A percentile compares a stretch with the other conserved stretches of the same genome.
Evolutionary conservation across 2,113 vertebrate species (phyloP).

Genomic region (Phylloscopus trochiloides): DNA sequence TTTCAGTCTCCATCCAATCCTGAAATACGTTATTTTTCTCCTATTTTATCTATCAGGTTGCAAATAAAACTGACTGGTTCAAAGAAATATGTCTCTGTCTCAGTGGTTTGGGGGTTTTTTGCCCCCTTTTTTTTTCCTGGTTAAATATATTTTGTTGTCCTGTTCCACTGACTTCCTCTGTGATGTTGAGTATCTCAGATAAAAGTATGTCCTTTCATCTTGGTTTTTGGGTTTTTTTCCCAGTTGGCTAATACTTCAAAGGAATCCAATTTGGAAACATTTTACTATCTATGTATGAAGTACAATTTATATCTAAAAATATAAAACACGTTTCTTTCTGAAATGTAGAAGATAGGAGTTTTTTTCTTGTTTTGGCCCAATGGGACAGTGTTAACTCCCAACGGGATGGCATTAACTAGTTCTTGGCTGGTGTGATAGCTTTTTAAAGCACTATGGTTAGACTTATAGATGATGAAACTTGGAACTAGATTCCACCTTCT

Average conservation of each 20-base stretch:
- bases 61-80: background rate
- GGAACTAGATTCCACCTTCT: background rate
- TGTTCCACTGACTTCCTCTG: background rate
- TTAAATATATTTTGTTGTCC: background rate
- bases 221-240: background rate
- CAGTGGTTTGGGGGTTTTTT: fast-evolving
- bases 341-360: background rate
- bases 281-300: background rate
- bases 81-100: background rate
- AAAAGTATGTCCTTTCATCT: background rate
- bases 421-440: background rate
- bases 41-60: background rate
- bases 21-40: background rate
- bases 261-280: background rate
- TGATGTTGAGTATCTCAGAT: background rate
- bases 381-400: background rate
- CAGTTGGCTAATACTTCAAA: background rate
- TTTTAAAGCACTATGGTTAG: background rate
- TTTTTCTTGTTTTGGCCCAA: background rate
- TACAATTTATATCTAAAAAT: background rate
- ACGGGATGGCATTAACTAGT: background rate
- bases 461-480: background rate
- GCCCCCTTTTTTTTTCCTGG: background rate
- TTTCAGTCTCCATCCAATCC: background rate
- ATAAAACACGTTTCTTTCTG: background rate